phyloP scores from a whole-genome alignment of 2,888 invertebrate species.

The Neocrepidodera transversa region DNA sequence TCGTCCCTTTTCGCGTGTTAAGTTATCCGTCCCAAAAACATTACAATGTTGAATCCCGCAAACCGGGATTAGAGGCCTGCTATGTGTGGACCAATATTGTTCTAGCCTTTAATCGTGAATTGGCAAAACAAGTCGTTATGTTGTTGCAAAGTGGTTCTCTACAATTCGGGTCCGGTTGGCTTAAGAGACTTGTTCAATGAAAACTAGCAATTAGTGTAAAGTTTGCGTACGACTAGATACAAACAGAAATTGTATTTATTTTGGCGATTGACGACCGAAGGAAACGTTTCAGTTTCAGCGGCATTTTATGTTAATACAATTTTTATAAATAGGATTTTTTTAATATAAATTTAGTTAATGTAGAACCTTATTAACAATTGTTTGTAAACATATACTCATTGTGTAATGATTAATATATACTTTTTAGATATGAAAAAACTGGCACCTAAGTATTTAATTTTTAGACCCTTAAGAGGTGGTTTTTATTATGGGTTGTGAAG shows the following conservation, averaged over 20 bases:
- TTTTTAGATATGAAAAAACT: too few relatives aligned
- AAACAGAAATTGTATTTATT: not conserved
- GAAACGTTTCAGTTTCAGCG: too few relatives aligned
- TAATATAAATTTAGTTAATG: too few relatives aligned
- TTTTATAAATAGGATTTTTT: too few relatives aligned
- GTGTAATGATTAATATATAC: too few relatives aligned
- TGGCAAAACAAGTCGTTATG: conserved; percentile 33
- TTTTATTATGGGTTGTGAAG: too few relatives aligned
- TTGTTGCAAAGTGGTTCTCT: conserved; percentile 28
- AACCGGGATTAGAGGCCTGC: conserved; percentile 17
- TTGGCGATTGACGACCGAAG: too few relatives aligned
- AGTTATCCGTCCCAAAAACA: not conserved
- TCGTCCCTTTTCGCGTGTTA: not conserved
- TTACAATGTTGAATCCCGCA: conserved; percentile 8
- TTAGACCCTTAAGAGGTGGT: too few relatives aligned
- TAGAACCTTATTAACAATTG: too few relatives aligned
- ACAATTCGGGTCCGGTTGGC: conserved; percentile 6
- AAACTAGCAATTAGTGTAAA: conserved; percentile 27
- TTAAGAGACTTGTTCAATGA: conserved; percentile 23
- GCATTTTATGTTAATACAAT: too few relatives aligned
- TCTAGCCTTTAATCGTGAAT: conserved; percentile 34
- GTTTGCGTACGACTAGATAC: conserved; percentile 7
- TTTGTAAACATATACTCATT: too few relatives aligned
- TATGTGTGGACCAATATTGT: conserved; percentile 33
- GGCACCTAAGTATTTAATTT: too few relatives aligned